Conservation (phyloP, 1,140 invertebrate genomes). For the Penaeus indicus region DNA sequence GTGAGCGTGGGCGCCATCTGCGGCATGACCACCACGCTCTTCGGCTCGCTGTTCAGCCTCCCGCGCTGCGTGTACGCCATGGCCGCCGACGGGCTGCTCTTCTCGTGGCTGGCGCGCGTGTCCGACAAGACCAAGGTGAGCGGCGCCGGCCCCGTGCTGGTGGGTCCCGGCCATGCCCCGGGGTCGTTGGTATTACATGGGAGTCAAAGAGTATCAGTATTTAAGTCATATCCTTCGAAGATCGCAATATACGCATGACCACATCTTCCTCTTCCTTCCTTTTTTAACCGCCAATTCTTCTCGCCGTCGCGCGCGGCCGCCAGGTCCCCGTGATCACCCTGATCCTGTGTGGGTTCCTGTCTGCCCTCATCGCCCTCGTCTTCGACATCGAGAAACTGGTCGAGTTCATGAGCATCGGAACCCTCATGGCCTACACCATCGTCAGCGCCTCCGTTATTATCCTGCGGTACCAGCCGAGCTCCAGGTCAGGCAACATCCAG, state of each 20-base stretch:
- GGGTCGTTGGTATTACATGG: no score
- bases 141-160: not conserved
- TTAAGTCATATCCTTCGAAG: no score
- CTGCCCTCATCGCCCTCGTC: conserved; percentile 84
- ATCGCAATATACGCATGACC: no score
- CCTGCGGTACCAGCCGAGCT: conserved; percentile 81
- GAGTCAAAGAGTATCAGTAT: no score
- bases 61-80: conserved; percentile 90
- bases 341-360: conserved; percentile 82
- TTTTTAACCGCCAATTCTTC: not conserved
- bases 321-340: conserved; percentile 85
- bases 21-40: conserved; percentile 87
- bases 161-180: not conserved
- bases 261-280: not conserved
- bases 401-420: conserved; percentile 95
- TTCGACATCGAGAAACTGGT: conserved; percentile 92
- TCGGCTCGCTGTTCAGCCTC: conserved; percentile 87
- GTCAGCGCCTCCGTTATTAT: conserved; percentile 91
- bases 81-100: conserved; percentile 88
- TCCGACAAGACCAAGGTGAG: conserved; percentile 79
- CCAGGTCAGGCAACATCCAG: conserved; percentile 22
- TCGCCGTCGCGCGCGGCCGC: not conserved
- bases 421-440: conserved; percentile 90
- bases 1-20: conserved; percentile 89
- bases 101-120: conserved; percentile 82